phyloP scores from a whole-genome alignment of 2,797 vertebrate species.

The Manis crassicaudata region DNA sequence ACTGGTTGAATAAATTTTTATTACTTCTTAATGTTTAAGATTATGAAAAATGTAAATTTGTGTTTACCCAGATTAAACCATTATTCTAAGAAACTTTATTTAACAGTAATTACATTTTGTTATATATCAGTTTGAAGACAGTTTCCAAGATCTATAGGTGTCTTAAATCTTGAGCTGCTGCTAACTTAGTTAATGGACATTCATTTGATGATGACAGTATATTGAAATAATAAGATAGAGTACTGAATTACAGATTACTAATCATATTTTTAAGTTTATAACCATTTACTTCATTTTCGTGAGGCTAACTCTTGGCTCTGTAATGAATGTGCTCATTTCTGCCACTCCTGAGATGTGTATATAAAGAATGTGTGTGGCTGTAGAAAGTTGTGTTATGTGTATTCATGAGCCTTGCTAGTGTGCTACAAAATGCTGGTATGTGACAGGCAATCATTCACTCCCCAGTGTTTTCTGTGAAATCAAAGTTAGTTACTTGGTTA shows the following conservation, averaged over 20 bases:
- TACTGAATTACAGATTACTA: conserved; percentile 8
- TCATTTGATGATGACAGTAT: neutral
- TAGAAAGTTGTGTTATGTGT: neutral
- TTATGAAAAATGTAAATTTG: neutral
- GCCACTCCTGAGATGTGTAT: neutral
- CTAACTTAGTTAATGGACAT: neutral
- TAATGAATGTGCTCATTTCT: conserved; percentile 23
- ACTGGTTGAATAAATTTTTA: neutral
- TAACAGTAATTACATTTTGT: conserved; percentile 9
- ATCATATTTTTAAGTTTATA: neutral
- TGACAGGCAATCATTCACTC: neutral
- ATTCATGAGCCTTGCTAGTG: neutral
- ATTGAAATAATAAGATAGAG: neutral
- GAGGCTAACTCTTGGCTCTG: neutral
- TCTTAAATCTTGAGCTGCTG: neutral
- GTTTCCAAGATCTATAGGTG: conserved; percentile 11
- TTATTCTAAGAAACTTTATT: conserved; percentile 11
- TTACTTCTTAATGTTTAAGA: conserved; percentile 23
- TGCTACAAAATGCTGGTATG: neutral
- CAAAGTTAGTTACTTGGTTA: neutral
- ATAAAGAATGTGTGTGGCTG: neutral
- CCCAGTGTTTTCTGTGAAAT: neutral
- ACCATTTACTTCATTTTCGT: neutral
- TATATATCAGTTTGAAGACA: neutral
- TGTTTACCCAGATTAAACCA: neutral